Evolutionary conservation across 64 coral and sea anemone genomes (phyloP).

Genomic region (Orbicella faveolata): DNA sequence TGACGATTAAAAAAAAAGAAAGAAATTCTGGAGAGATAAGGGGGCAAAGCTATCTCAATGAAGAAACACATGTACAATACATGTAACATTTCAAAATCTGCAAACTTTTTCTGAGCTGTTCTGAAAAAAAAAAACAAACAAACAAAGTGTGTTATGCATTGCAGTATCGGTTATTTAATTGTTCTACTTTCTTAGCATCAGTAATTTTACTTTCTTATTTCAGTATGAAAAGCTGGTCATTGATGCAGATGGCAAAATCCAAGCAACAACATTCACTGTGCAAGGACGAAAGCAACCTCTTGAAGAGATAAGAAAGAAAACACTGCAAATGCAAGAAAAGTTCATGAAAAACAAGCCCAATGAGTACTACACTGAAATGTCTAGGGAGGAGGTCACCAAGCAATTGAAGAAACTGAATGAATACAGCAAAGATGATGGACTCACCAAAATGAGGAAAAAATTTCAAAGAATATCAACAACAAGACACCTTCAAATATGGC

Average conservation of each 20-base stretch:
- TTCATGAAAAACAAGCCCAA: background rate
- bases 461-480: background rate
- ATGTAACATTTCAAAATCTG: no score
- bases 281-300: conserved; percentile 38
- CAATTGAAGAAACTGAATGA: background rate
- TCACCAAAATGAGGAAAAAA: conserved; percentile 7
- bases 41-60: no score
- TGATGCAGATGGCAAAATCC: conserved; percentile 16
- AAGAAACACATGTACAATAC: no score
- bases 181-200: no score
- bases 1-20: no score
- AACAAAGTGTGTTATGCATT: no score
- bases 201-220: no score
- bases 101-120: no score
- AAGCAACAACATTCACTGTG: conserved; percentile 5
- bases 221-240: conserved; percentile 24
- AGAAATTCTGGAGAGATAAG: no score
- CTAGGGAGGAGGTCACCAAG: background rate
- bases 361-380: conserved; percentile 7
- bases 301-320: conserved; percentile 24
- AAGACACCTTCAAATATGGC: conserved; percentile 37
- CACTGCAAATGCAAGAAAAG: background rate
- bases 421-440: background rate
- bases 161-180: no score
- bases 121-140: no score